Conservation (phyloP, 1,140 invertebrate species). For the Sminthurides bifidus region DNA sequence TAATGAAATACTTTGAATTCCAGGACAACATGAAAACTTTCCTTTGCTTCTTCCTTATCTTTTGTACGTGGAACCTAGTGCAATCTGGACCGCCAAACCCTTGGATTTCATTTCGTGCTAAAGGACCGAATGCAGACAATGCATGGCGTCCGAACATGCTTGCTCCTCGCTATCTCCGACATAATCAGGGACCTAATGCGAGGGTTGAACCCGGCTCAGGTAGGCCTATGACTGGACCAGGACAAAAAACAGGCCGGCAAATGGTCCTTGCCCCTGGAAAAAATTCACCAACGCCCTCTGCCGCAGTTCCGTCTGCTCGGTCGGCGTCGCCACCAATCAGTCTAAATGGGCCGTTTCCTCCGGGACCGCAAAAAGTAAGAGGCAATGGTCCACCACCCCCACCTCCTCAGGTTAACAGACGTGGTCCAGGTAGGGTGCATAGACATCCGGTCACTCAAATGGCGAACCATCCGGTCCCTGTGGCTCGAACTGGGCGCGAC, state of each 20-base stretch:
- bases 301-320: background rate
- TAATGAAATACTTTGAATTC: no score
- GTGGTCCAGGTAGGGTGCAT: no score
- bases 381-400: background rate
- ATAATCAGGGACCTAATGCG: background rate
- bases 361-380: background rate
- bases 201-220: background rate
- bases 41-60: no score
- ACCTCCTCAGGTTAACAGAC: no score
- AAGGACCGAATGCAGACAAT: background rate
- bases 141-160: conserved; percentile 24
- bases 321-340: background rate
- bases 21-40: no score
- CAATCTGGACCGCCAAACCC: no score
- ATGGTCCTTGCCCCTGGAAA: background rate
- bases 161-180: background rate
- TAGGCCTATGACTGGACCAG: background rate
- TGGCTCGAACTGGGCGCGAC: background rate
- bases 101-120: conserved; percentile 9
- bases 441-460: background rate
- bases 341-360: background rate
- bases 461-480: background rate
- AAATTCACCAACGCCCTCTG: background rate
- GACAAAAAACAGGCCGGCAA: background rate
- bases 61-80: no score